Evolutionary conservation across 2,797 vertebrate genomes (phyloP).

Genomic region (Ibycter americanus): DNA sequence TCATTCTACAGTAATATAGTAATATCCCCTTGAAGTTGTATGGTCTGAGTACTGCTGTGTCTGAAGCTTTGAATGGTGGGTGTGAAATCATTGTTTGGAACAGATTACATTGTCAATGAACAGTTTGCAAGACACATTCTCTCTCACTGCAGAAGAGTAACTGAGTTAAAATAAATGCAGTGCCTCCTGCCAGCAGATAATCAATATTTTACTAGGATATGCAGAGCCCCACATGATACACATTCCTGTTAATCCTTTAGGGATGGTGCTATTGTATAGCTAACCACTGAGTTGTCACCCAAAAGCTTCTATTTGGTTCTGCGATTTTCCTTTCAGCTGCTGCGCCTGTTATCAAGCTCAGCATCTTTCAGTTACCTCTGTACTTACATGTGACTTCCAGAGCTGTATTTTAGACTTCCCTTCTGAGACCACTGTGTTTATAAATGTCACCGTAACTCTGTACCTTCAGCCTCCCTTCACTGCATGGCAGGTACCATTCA

Average conservation of each 20-base stretch:
- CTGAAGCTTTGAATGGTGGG: neutral
- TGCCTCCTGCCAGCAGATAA: neutral
- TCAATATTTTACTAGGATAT: neutral
- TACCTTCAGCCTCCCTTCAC: neutral
- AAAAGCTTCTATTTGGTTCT: neutral
- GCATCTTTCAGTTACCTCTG: neutral
- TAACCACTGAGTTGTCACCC: neutral
- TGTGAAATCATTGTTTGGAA: conserved; percentile 33
- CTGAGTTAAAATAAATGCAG: neutral
- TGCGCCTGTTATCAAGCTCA: neutral
- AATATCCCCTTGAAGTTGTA: neutral
- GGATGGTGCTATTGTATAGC: neutral
- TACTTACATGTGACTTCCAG: neutral
- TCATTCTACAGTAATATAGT: neutral
- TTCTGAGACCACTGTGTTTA: neutral
- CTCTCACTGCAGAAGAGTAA: neutral
- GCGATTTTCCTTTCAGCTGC: neutral
- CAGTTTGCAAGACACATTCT: neutral
- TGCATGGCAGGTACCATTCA: neutral
- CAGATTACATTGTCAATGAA: neutral
- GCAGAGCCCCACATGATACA: neutral
- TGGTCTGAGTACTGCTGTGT: conserved; percentile 1
- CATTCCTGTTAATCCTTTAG: neutral
- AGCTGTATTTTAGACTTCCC: neutral
- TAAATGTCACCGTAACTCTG: neutral